Conservation (phyloP, 1,140 invertebrate genomes). For the Caenorhabditis elegans region DNA sequence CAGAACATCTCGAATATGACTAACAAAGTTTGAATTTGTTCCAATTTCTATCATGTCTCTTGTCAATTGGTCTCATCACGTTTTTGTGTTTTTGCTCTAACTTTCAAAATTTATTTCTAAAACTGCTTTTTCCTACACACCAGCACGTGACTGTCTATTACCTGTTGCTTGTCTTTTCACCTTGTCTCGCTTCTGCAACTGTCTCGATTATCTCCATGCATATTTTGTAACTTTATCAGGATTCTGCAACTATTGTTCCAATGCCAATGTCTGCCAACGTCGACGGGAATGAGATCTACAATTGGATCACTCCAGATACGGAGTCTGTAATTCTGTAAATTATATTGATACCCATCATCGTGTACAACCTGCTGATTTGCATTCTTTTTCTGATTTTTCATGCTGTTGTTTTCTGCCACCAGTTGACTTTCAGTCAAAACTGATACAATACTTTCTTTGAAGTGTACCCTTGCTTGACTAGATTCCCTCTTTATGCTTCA, state of each 20-base stretch:
- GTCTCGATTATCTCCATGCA: not conserved
- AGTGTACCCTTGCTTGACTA: no score
- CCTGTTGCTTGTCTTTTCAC: not conserved
- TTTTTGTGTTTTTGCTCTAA: not conserved
- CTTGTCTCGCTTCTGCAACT: not conserved
- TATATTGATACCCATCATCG: no score
- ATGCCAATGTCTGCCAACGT: not conserved
- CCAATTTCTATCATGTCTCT: not conserved
- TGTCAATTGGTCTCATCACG: not conserved
- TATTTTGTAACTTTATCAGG: not conserved
- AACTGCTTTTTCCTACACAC: not conserved
- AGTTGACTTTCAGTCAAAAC: no score
- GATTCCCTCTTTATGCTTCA: no score
- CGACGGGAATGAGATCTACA: slow-evolving; percentile 9
- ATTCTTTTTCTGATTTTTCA: no score
- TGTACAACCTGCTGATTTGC: no score
- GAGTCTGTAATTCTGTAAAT: slow-evolving; percentile 5
- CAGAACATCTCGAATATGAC: not conserved
- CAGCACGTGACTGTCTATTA: not conserved
- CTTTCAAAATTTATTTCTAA: not conserved
- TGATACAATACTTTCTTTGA: no score
- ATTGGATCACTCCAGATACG: slow-evolving; percentile 12
- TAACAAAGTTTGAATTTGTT: slow-evolving; percentile 22
- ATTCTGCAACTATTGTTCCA: not conserved
- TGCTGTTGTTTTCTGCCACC: no score